These are phyloP conservation scores for Mesochorus sp. DNA, from an alignment of 2,888 invertebrate genomes.

Conservation along the genomic window DNA sequence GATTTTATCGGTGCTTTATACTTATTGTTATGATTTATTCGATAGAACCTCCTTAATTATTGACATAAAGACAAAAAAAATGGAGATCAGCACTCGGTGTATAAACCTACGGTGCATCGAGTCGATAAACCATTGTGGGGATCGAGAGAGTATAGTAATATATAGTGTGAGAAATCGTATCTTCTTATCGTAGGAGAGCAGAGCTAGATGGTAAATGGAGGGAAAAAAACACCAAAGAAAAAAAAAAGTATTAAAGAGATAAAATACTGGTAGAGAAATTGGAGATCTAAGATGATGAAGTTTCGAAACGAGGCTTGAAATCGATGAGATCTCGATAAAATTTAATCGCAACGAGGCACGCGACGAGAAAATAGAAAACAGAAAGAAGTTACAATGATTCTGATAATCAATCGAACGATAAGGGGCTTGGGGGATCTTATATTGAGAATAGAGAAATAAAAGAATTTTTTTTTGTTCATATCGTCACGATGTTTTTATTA, in stretches of 20 bases:
- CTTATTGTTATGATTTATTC: no score
- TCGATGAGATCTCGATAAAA: neutral
- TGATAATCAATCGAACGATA: no score
- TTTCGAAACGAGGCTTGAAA: neutral
- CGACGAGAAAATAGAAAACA: neutral
- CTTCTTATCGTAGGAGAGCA: neutral
- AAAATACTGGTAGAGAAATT: neutral
- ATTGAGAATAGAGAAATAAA: no score
- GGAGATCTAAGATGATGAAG: neutral
- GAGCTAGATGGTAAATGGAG: neutral
- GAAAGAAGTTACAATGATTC: neutral
- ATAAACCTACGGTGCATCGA: no score
- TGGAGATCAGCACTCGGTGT: no score
- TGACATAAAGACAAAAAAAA: no score
- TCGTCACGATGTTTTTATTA: no score
- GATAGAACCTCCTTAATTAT: no score
- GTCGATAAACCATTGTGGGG: no score
- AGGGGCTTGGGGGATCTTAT: no score
- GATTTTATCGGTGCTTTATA: no score
- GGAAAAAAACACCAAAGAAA: slow-evolving; percentile 30
- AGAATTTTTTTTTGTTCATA: no score
- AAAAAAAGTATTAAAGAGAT: slow-evolving; percentile 3
- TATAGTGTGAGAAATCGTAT: neutral
- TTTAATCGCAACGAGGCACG: neutral
- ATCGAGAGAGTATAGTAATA: neutral